Base-by-base conservation (phyloP, 2,888 invertebrate species). In the Linnaemya vulpina region DNA sequence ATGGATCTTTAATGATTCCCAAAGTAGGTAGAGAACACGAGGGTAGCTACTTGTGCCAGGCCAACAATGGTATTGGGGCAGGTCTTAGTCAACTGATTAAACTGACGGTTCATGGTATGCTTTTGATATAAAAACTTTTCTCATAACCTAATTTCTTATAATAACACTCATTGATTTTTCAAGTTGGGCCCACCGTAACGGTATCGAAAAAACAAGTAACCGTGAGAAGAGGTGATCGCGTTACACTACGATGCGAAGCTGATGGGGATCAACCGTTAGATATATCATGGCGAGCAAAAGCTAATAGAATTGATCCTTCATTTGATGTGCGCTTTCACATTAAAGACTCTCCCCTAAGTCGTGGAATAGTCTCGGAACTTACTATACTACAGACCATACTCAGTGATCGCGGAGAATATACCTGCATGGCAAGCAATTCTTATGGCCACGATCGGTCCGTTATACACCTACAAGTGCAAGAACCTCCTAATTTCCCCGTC, bases 11-110 rank as follows among this genome's bases (percentile, higher is more conserved):
- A 83, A 92, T 93, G 80, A 94, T 94, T 89, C 92, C 93, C 8
- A 92, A 93, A 88, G 93, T 94, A 43, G 92, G 92, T 9, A 92
- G 93, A 67, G 94, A 94, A 81, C 94, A 94, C 84, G 93, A 93
- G 75, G 94, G 94, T 17, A 93, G 93, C 88, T 94, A 93, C 88
- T 91, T 95, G 77, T 95, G 95, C 89, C 94, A 94, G 87, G 94
- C 94, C 15, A 94, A 93, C 90, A 95, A 95, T 90, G 94, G 94
- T 20, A 94, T 95, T 77, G 94, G 94, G 0, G 93, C 94, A 4
- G 94, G 94, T 46, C 93, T 95, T 86, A 95, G 94, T 90, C 94
- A 94, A 89, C 93, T 94, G 81, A 94, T 95, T 68, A 93, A 93
- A 75, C 92, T 95, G 84, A 94, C 93, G 51, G 95, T 95, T 51